A percentile compares a stretch with the other conserved stretches of the same genome.
phyloP scores from a whole-genome alignment of 2,797 vertebrate species.

The Cyclura pinguis region DNA sequence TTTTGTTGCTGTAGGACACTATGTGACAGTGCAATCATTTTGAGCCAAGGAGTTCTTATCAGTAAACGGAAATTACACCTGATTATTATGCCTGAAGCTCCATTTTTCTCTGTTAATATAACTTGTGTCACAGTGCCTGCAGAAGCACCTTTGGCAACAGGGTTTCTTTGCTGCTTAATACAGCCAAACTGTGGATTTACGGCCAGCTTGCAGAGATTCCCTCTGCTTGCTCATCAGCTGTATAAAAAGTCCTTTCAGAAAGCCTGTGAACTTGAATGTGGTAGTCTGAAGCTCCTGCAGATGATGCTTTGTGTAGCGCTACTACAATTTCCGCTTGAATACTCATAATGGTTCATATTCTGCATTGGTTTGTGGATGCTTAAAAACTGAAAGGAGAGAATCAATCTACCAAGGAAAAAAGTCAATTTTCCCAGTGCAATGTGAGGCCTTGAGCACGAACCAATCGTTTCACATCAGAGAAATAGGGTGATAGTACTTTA shows the following conservation, averaged over 20 bases:
- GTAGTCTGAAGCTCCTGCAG: slow-evolving; percentile 50
- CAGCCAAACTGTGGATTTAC: neutral
- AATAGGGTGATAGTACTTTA: slow-evolving; percentile 8
- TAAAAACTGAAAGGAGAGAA: slow-evolving; percentile 47
- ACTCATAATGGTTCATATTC: slow-evolving; percentile 45
- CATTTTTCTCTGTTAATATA: slow-evolving; percentile 13
- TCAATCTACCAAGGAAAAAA: neutral
- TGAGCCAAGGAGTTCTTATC: slow-evolving; percentile 5
- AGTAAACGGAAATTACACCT: neutral
- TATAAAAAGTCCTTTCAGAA: slow-evolving; percentile 19
- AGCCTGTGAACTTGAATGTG: slow-evolving; percentile 33
- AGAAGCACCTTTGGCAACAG: neutral
- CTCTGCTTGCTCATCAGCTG: slow-evolving; percentile 21
- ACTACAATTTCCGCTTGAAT: slow-evolving; percentile 55
- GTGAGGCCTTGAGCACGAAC: slow-evolving; percentile 39
- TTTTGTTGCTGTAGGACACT: neutral
- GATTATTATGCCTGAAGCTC: neutral
- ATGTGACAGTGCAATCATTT: neutral
- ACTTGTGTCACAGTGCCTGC: neutral
- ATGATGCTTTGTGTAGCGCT: accelerated
- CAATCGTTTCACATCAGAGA: slow-evolving; percentile 34
- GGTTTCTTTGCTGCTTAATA: neutral
- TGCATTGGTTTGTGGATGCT: slow-evolving; percentile 56
- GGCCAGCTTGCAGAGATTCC: slow-evolving; percentile 17
- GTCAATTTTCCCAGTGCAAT: slow-evolving; percentile 44